Percentiles rank a stretch among this genome's conserved stretches.
Evolutionary conservation across 1,140 invertebrate genomes (phyloP).

Genomic region (Antheraea mylitta): DNA sequence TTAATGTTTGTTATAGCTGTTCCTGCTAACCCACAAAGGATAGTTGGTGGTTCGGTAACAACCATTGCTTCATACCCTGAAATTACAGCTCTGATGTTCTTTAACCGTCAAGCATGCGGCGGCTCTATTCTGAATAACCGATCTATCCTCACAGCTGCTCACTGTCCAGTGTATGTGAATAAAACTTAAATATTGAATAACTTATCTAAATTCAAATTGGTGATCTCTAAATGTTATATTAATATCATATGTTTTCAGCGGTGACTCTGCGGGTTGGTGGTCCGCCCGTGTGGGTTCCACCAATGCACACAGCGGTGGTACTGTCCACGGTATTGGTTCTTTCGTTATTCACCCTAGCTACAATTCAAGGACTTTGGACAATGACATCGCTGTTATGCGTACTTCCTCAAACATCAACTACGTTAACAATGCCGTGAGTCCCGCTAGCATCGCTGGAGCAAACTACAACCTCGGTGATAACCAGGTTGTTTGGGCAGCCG

Average conservation of each 20-base stretch:
- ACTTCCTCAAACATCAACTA: background rate
- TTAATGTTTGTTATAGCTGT: constrained; percentile 21
- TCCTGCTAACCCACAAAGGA: constrained; percentile 28
- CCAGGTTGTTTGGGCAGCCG: constrained; percentile 24
- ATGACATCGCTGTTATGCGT: constrained; percentile 79
- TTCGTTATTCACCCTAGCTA: constrained; percentile 73
- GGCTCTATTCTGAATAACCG: constrained; percentile 36
- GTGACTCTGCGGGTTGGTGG: constrained; percentile 34
- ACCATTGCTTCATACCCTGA: constrained; percentile 37
- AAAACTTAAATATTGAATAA: background rate
- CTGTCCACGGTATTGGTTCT: constrained; percentile 28
- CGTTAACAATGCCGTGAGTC: constrained; percentile 18
- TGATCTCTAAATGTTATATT: too few species aligned
- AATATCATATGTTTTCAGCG: constrained; percentile 26
- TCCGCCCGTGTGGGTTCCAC: constrained; percentile 33
- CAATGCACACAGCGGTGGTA: constrained; percentile 30
- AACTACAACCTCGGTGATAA: constrained; percentile 20
- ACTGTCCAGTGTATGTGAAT: constrained; percentile 36
- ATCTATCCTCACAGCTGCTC: constrained; percentile 36
- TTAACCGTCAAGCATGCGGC: constrained; percentile 32
- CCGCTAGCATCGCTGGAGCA: constrained; percentile 17
- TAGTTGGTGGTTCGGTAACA: constrained; percentile 38
- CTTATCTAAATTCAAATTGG: background rate
- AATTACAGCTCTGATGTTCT: constrained; percentile 28
- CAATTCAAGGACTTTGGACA: constrained; percentile 74